phyloP scores from a whole-genome alignment of 1,140 invertebrate genomes.

The Venturia canescens region DNA sequence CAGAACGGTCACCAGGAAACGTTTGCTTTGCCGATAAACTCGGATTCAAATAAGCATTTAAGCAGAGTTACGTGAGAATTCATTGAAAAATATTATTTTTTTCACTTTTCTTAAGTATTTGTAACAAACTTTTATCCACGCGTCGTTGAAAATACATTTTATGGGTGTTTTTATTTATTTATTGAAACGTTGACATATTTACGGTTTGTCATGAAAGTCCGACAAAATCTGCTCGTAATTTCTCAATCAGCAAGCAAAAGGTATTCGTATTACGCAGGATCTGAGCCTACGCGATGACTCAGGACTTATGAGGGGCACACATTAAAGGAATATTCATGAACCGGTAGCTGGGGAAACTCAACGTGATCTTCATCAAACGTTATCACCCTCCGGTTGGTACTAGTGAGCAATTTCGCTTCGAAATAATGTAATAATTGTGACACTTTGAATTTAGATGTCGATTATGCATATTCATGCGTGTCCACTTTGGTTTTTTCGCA shows the following conservation, averaged over 20 bases:
- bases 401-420: neutral
- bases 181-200: neutral
- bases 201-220: neutral
- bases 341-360: constrained; percentile 15
- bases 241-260: constrained; percentile 7
- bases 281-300: neutral
- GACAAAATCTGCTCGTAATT: neutral
- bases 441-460: neutral
- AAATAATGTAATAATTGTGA: constrained; percentile 1
- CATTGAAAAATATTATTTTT: too few relatives aligned
- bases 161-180: neutral
- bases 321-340: constrained; percentile 20
- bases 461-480: neutral
- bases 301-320: neutral
- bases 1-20: too few relatives aligned
- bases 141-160: neutral
- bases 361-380: constrained; percentile 10
- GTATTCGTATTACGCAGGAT: neutral
- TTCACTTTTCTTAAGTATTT: too few relatives aligned
- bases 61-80: too few relatives aligned
- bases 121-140: too few relatives aligned
- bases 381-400: neutral
- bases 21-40: too few relatives aligned
- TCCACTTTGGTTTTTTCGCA: neutral
- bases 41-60: too few relatives aligned